Conservation (phyloP, 2,888 invertebrate genomes). For the Lysandra bellargus region DNA sequence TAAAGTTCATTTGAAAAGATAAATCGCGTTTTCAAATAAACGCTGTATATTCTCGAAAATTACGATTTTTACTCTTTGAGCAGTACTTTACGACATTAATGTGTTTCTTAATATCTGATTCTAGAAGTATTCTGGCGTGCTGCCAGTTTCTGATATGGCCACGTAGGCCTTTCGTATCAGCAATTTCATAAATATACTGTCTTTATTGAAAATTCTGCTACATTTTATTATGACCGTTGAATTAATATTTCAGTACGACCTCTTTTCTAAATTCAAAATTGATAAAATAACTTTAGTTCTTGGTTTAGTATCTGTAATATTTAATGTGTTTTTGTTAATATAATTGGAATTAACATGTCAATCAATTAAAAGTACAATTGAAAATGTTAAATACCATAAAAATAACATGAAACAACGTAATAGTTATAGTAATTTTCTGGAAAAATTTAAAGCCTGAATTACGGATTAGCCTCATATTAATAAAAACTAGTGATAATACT, state of each 20-base stretch:
- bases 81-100: constrained; percentile 18
- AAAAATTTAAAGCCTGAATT: too few relatives aligned
- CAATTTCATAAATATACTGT: constrained; percentile 43
- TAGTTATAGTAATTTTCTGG: too few relatives aligned
- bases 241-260: background rate
- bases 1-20: background rate
- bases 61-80: constrained; percentile 22
- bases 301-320: too few relatives aligned
- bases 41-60: background rate
- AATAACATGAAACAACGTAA: too few relatives aligned
- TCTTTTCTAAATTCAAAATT: background rate
- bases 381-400: too few relatives aligned
- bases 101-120: constrained; percentile 30
- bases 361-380: too few relatives aligned
- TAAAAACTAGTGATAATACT: too few relatives aligned
- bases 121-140: constrained; percentile 20
- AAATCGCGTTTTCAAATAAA: background rate
- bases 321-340: too few relatives aligned
- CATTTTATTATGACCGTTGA: constrained; percentile 1
- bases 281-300: too few relatives aligned
- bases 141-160: constrained; percentile 51
- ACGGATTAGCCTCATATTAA: too few relatives aligned
- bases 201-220: constrained; percentile 29
- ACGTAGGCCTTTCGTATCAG: constrained; percentile 52
- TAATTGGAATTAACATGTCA: too few relatives aligned